Evolutionary conservation across 2,797 vertebrate species (phyloP).

Genomic region (Meriones psammophilus): DNA sequence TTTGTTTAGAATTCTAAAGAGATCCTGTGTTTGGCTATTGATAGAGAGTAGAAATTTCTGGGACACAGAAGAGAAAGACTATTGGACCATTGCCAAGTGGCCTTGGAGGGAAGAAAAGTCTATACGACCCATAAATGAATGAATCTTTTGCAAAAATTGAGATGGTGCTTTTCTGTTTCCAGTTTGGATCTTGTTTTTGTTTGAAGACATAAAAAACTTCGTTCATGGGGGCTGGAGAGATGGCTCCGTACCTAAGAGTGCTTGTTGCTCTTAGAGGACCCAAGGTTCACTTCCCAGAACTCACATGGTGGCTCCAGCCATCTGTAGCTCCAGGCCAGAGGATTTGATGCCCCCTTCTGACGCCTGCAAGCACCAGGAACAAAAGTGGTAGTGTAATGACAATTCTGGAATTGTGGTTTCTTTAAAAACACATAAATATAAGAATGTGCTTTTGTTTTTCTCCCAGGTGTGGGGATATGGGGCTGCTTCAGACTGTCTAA

Average conservation of each 20-base stretch:
- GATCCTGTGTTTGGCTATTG: not conserved
- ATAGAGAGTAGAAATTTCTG: not conserved
- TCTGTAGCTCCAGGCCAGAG: too few species aligned
- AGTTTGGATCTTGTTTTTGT: slow-evolving; percentile 6
- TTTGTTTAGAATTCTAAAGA: slow-evolving; percentile 33
- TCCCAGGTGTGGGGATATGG: too few species aligned
- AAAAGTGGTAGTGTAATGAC: not conserved
- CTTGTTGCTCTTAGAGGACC: not conserved
- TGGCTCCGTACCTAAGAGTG: not conserved
- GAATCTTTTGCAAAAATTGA: not conserved
- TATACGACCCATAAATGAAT: not conserved
- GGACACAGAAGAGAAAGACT: not conserved
- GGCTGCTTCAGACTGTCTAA: too few species aligned
- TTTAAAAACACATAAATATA: not conserved
- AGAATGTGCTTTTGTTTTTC: not conserved
- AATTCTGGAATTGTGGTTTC: too few species aligned
- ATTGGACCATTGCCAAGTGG: not conserved
- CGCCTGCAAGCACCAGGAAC: not conserved
- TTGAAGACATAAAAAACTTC: not conserved
- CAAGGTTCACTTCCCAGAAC: not conserved
- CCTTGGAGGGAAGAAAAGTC: not conserved
- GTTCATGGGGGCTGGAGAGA: not conserved
- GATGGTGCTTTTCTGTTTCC: not conserved
- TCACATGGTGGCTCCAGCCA: not conserved
- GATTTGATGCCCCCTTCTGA: not conserved